phyloP scores from a whole-genome alignment of 2,797 vertebrate genomes.

The Premnoplex brunnescens region DNA sequence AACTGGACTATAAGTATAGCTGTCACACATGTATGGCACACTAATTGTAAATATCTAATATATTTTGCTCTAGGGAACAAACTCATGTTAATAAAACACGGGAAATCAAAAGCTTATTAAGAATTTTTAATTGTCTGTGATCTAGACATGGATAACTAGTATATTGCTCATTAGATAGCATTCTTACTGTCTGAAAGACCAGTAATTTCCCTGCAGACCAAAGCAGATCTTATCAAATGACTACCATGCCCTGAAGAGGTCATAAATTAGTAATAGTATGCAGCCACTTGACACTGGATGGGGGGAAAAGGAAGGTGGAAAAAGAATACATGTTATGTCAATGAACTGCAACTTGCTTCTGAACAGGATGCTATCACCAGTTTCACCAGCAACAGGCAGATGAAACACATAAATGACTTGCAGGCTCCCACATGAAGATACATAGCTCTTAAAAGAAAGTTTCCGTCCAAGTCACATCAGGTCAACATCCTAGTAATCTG shows the following conservation, averaged over 20 bases:
- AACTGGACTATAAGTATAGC: not conserved
- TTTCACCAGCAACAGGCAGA: not conserved
- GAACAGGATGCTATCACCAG: not conserved
- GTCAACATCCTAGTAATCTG: accelerated
- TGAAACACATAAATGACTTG: not conserved
- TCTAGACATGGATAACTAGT: not conserved
- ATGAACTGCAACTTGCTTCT: not conserved
- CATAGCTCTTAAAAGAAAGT: not conserved
- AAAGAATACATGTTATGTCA: not conserved
- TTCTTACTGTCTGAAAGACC: constrained; percentile 5
- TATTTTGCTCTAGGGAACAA: not conserved
- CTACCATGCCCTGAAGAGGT: not conserved
- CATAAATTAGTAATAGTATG: constrained; percentile 38
- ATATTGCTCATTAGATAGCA: not conserved
- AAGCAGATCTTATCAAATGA: constrained; percentile 31
- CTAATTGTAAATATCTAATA: not conserved
- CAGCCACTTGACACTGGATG: not conserved
- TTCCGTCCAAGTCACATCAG: not conserved
- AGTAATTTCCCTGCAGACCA: constrained; percentile 42
- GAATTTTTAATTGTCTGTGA: constrained; percentile 42
- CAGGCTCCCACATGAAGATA: not conserved
- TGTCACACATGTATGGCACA: not conserved
- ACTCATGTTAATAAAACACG: not conserved
- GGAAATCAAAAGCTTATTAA: not conserved
- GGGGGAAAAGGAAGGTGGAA: not conserved